phyloP scores from a whole-genome alignment of 2,113 vertebrate species.

The Thinocorus orbignyianus region DNA sequence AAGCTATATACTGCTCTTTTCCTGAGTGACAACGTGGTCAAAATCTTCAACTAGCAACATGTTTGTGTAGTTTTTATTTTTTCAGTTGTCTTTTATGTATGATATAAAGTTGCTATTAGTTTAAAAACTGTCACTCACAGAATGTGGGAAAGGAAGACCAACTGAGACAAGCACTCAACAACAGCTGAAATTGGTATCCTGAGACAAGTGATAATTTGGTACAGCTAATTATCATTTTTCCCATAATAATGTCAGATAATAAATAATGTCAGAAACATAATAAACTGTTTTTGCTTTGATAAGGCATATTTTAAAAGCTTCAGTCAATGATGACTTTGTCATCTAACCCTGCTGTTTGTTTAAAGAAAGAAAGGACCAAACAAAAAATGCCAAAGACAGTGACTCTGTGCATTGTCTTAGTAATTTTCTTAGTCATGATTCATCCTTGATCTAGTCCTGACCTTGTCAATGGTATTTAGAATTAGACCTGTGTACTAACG shows the following conservation, averaged over 20 bases:
- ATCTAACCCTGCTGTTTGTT: not conserved
- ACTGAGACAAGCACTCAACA: conserved; percentile 26
- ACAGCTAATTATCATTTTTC: conserved; percentile 64
- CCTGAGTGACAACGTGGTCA: conserved; percentile 44
- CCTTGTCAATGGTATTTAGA: not conserved
- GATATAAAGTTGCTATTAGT: conserved; percentile 65
- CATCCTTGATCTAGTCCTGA: not conserved
- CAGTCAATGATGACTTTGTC: not conserved
- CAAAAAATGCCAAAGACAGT: not conserved
- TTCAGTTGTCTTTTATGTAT: conserved; percentile 25
- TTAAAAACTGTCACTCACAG: conserved; percentile 71
- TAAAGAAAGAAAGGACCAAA: not conserved
- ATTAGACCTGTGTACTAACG: not conserved
- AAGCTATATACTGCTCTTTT: not conserved
- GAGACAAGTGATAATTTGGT: conserved; percentile 67
- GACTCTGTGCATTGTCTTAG: not conserved
- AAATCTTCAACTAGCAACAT: conserved; percentile 7
- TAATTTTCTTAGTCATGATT: not conserved
- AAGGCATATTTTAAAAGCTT: conserved; percentile 14
- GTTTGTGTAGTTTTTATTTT: conserved; percentile 23
- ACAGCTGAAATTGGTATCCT: conserved; percentile 11
- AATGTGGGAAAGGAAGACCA: conserved; percentile 43
- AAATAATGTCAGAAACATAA: conserved; percentile 44
- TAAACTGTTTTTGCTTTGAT: conserved; percentile 44
- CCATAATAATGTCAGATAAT: no score